phyloP scores from a whole-genome alignment of 2,888 invertebrate species.

The Adelphocoris suturalis region DNA sequence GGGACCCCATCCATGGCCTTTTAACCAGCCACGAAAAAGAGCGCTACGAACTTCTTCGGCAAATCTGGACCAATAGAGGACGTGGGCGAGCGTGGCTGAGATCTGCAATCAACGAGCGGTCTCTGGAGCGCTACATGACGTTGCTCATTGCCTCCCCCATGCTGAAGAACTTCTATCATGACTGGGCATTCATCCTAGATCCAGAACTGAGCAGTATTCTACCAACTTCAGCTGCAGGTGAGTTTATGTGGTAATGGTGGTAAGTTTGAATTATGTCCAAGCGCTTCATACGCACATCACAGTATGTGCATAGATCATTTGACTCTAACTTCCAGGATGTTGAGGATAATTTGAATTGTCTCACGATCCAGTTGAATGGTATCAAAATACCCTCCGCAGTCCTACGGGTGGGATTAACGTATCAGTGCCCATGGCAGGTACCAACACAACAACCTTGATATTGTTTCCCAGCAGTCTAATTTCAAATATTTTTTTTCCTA shows the following conservation, averaged over 20 bases:
- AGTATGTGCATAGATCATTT: neutral
- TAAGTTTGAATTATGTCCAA: neutral
- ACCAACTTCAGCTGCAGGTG: slow-evolving; percentile 92
- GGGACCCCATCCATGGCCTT: slow-evolving; percentile 89
- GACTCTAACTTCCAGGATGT: neutral
- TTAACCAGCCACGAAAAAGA: slow-evolving; percentile 93
- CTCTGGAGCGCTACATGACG: slow-evolving; percentile 89
- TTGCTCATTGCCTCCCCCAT: slow-evolving; percentile 84
- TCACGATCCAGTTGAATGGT: too few species aligned
- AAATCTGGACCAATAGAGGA: slow-evolving; percentile 87
- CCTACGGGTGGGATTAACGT: too few species aligned
- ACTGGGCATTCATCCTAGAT: slow-evolving; percentile 91
- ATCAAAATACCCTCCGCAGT: too few species aligned
- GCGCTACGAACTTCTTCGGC: slow-evolving; percentile 86
- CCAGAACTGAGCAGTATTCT: slow-evolving; percentile 88
- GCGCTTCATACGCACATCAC: too few species aligned
- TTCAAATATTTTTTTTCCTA: too few species aligned
- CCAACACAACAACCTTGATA: too few species aligned
- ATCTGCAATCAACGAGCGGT: slow-evolving; percentile 93
- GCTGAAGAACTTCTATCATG: slow-evolving; percentile 88
- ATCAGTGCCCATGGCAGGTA: too few species aligned
- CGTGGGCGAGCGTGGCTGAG: slow-evolving; percentile 93
- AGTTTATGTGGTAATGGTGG: slow-evolving; percentile 68
- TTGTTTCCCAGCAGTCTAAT: too few species aligned
- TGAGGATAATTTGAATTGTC: too few species aligned